Evolutionary conservation across 1,140 invertebrate genomes (phyloP).

Genomic region (Drosophila busckii): DNA sequence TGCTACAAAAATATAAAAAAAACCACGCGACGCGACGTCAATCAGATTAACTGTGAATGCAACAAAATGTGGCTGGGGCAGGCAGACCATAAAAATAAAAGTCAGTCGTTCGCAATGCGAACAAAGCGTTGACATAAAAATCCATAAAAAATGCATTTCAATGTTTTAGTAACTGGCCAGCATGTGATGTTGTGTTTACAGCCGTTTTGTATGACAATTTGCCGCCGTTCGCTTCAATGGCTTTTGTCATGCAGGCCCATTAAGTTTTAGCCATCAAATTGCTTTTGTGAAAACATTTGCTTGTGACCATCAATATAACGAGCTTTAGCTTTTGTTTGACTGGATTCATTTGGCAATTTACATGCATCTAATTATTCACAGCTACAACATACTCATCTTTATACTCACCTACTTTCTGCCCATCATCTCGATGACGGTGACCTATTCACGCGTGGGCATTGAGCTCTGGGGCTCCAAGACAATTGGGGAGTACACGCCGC

Average conservation of each 20-base stretch:
- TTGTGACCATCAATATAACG: too few relatives aligned
- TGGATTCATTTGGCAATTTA: not conserved
- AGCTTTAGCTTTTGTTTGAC: slow-evolving; percentile 25
- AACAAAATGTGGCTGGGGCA: not conserved
- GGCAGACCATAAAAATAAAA: slow-evolving; percentile 19
- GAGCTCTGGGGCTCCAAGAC: slow-evolving; percentile 97
- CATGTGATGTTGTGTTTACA: slow-evolving; percentile 44
- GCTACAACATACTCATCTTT: slow-evolving; percentile 93
- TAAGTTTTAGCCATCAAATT: slow-evolving; percentile 65
- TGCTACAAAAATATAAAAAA: slow-evolving; percentile 16
- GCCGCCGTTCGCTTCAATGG: slow-evolving; percentile 14
- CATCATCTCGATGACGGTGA: slow-evolving; percentile 93
- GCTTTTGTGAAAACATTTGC: slow-evolving; percentile 37
- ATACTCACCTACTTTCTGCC: slow-evolving; percentile 96
- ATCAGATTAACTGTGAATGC: slow-evolving; percentile 22
- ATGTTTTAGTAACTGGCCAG: not conserved
- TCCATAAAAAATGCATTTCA: too few relatives aligned
- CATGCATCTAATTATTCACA: slow-evolving; percentile 67
- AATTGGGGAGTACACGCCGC: slow-evolving; percentile 95
- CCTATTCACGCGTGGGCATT: slow-evolving; percentile 93
- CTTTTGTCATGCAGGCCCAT: slow-evolving; percentile 55
- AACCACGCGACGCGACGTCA: slow-evolving; percentile 1
- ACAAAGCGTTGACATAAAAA: too few relatives aligned
- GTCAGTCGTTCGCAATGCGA: too few relatives aligned
- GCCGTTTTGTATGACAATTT: slow-evolving; percentile 55